phyloP scores from a whole-genome alignment of 2,797 vertebrate genomes.

The Alca torda region DNA sequence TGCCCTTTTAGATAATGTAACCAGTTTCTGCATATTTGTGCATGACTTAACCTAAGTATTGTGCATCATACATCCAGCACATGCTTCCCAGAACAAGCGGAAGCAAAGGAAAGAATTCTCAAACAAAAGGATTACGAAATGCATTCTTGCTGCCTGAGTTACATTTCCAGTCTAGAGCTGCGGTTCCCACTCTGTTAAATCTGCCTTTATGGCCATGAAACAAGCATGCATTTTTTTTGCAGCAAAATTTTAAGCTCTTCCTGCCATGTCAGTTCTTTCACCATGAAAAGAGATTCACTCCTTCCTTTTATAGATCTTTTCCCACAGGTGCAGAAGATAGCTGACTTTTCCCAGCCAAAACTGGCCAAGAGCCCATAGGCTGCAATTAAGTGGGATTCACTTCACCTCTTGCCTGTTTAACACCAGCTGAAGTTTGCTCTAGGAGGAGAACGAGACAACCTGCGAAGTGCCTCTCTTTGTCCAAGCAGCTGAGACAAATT shows the following conservation, averaged over 20 bases:
- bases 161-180: background rate
- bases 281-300: background rate
- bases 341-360: background rate
- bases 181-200: background rate
- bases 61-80: background rate
- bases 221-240: background rate
- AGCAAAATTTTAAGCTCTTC: background rate
- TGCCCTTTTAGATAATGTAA: background rate
- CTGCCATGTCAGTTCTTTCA: background rate
- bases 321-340: background rate
- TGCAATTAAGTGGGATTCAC: background rate
- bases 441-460: background rate
- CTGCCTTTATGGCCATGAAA: background rate
- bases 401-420: background rate
- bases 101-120: background rate
- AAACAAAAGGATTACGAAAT: conserved; percentile 10
- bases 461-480: background rate
- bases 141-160: background rate
- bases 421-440: background rate
- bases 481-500: background rate
- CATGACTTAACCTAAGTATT: background rate
- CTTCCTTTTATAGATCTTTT: background rate
- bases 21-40: background rate
- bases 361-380: background rate
- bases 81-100: background rate